Evolutionary conservation across 92 coral and sea anemone species (phyloP).

Genomic region (Plumapathes pennacea): DNA sequence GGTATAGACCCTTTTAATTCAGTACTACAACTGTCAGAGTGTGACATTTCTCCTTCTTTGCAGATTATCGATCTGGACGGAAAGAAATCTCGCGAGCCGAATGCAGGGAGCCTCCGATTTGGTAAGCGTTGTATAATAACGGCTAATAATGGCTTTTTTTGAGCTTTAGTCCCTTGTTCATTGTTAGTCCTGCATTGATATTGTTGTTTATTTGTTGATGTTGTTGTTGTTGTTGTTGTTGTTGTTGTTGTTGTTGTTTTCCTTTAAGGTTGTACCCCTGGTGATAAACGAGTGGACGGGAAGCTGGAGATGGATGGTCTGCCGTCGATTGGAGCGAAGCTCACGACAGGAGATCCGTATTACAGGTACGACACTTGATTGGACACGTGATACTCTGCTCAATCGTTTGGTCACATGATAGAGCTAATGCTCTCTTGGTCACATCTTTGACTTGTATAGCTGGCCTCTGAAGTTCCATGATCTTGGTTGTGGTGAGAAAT

Average conservation of each 20-base stretch:
- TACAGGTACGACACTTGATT: constrained; percentile 72
- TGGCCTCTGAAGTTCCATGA: no score
- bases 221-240: no score
- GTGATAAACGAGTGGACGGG: constrained; percentile 70
- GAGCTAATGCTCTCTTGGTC: no score
- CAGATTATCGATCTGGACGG: constrained; percentile 18
- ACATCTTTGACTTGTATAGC: no score
- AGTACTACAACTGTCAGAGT: no score
- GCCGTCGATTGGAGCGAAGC: constrained; percentile 84
- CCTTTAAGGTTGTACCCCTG: constrained; percentile 66
- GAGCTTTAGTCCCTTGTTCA: background rate
- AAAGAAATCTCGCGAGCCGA: constrained; percentile 1
- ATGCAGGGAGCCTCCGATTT: constrained; percentile 7
- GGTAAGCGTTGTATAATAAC: no score
- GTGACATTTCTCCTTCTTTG: background rate
- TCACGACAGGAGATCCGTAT: constrained; percentile 80
- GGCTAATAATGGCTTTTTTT: no score
- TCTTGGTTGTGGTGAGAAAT: no score
- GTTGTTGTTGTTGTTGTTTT: background rate
- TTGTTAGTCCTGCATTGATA: background rate
- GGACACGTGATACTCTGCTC: no score
- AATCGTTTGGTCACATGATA: no score
- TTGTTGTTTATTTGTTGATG: background rate
- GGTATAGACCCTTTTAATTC: background rate
- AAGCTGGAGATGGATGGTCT: constrained; percentile 85